phyloP scores from a whole-genome alignment of 2,797 vertebrate genomes.

The Myotis pilosus region DNA sequence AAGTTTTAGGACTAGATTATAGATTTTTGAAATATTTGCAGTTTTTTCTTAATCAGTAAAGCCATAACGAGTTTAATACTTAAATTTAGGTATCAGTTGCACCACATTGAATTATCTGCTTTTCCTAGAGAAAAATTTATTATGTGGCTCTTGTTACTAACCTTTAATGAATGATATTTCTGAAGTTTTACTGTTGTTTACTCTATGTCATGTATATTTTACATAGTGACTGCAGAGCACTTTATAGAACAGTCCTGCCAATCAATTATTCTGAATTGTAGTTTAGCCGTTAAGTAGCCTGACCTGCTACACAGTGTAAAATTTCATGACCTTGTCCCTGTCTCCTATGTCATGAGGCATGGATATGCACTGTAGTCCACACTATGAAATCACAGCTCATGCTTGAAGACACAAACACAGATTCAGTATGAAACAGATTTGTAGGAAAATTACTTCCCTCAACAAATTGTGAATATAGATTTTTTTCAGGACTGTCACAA shows the following conservation, averaged over 20 bases:
- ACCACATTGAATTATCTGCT: not conserved
- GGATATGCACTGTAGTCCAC: not conserved
- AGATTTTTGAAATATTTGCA: slow-evolving; percentile 43
- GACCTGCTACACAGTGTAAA: not conserved
- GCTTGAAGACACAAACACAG: slow-evolving; percentile 20
- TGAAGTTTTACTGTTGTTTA: not conserved
- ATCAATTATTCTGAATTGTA: not conserved
- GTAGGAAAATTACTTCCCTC: not conserved
- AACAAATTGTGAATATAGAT: not conserved
- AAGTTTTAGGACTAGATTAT: not conserved
- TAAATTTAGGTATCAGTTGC: slow-evolving; percentile 21
- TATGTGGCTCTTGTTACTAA: not conserved
- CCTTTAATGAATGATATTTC: not conserved
- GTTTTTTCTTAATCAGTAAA: not conserved
- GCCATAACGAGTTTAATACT: not conserved
- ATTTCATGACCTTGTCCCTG: not conserved
- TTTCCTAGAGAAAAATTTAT: slow-evolving; percentile 10
- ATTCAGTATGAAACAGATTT: not conserved
- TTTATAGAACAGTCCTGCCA: not conserved
- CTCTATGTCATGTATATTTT: not conserved
- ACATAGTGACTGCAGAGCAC: not conserved
- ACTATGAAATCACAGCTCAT: not conserved
- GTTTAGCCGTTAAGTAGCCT: not conserved
- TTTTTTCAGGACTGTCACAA: not conserved
- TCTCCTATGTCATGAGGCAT: not conserved